Evolutionary conservation across 2,113 vertebrate genomes (phyloP).

Genomic region (Hymenochirus boettgeri): DNA sequence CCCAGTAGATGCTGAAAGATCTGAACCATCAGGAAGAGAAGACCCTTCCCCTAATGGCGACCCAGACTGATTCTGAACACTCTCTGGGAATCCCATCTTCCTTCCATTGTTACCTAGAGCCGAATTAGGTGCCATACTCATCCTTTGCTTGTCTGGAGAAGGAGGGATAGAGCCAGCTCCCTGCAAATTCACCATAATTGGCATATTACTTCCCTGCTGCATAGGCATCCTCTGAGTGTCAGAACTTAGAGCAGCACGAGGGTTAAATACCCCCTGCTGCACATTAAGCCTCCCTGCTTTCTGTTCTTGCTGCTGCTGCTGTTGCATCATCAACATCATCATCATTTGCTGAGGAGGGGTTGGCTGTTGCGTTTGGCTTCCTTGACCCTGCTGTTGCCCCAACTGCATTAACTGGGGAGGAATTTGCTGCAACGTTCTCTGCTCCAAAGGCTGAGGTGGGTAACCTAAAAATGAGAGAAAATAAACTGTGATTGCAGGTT

Average conservation of each 20-base stretch:
- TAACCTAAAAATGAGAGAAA: constrained; percentile 68
- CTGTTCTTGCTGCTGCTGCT: constrained; percentile 59
- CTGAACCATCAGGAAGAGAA: constrained; percentile 60
- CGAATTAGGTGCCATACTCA: constrained; percentile 77
- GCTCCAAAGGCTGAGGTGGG: constrained; percentile 83
- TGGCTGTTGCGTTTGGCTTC: constrained; percentile 64
- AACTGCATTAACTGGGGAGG: constrained; percentile 83
- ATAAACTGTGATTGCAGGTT: no score
- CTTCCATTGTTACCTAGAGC: constrained; percentile 73
- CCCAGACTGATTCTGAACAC: constrained; percentile 71
- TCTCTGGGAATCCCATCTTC: constrained; percentile 85
- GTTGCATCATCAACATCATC: constrained; percentile 93
- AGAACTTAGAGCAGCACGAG: constrained; percentile 71
- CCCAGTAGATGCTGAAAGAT: constrained; percentile 57
- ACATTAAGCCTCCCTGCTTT: constrained; percentile 78
- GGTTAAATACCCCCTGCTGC: constrained; percentile 75
- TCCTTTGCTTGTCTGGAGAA: constrained; percentile 88
- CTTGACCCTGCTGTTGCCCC: constrained; percentile 62
- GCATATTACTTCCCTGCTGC: constrained; percentile 77
- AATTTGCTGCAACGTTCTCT: constrained; percentile 88
- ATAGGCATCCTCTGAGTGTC: constrained; percentile 84
- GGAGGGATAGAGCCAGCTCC: constrained; percentile 79
- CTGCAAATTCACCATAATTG: constrained; percentile 91
- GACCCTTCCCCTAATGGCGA: constrained; percentile 72
- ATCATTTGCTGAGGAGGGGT: constrained; percentile 87